Base-by-base conservation (phyloP, 2,888 invertebrate genomes). In the Steromphala cineraria region DNA sequence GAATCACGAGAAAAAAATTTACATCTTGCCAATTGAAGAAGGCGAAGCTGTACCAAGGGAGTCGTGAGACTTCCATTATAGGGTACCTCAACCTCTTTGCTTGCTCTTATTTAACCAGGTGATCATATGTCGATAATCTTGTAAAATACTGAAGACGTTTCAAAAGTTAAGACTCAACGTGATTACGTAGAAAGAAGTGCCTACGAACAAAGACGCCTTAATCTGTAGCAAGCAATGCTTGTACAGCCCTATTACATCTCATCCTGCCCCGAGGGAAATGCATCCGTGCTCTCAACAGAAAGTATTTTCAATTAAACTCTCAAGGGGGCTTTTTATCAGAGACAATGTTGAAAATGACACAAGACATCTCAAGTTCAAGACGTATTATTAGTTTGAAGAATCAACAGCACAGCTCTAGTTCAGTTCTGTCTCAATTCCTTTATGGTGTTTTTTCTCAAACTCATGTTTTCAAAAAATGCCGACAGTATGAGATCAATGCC, bases 301-400 rank as follows among this genome's bases (percentile, higher is more conserved):
- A 71, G 40, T 71, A 71, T 15, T 71, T 71, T 71, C 71, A 71
- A 71, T 71, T 71, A 71, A 71, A 71, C 40, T 71, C 71, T 71
- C 71, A 19, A 8, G 24, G 71, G 71, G 71, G 71, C 71, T 71
- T 36, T 36, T 71, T 71, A 36, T 71, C 28, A 71, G 71, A 71
- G 71, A 71, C 71, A 71, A 71, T 28, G 19, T 71, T 19, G 36
- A 71, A 36, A 71, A 19, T 71, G 36, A 46, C 46, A 46, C 46
- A 46, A 46, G 46, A 10, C 46, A 46, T 46, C 46, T 46, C 46
- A 10, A 13, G 46, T 46, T 46, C 46, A 46, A 46, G 46, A 46
- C 7, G 46, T 46, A 46, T 46, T 46, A 46, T 46, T 46, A 46
- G 46, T 46, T 46, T 46, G 46, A 46, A 46, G 46, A 10, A 46